phyloP scores from a whole-genome alignment of 1,140 invertebrate genomes.

The Macrosteles quadrilineatus region DNA sequence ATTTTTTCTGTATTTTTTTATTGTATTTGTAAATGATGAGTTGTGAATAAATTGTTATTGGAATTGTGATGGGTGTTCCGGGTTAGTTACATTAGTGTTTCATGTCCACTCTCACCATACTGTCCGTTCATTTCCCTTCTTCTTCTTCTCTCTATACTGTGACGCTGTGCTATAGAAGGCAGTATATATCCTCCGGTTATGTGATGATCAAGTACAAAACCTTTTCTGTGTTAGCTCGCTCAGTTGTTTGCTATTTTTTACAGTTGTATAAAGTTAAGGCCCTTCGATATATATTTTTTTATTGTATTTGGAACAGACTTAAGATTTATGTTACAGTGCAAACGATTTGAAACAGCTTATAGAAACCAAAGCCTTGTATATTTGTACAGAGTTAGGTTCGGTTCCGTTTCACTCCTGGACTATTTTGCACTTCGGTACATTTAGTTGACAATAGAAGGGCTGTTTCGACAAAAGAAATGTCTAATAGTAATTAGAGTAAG shows the following conservation, averaged over 20 bases:
- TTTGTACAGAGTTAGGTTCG: slow-evolving; percentile 2
- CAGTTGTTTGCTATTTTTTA: not conserved
- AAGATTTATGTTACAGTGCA: slow-evolving; percentile 8
- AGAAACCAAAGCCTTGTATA: slow-evolving; percentile 20
- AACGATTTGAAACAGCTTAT: not conserved
- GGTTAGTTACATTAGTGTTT: not conserved
- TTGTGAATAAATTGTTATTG: no score
- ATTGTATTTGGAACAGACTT: not conserved
- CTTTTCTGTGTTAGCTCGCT: slow-evolving; percentile 10
- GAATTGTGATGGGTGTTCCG: no score
- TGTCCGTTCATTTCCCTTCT: not conserved
- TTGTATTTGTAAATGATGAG: not conserved
- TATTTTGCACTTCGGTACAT: slow-evolving; percentile 4
- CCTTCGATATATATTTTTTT: not conserved
- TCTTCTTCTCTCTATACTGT: slow-evolving; percentile 4
- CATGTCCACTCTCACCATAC: not conserved
- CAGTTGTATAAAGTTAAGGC: not conserved
- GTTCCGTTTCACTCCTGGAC: not conserved
- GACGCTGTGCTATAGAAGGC: not conserved
- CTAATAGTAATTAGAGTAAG: slow-evolving; percentile 9
- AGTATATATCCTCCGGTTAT: slow-evolving; percentile 1
- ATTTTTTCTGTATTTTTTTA: no score
- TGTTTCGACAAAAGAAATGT: slow-evolving; percentile 19
- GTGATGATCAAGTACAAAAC: slow-evolving; percentile 27
- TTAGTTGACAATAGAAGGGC: slow-evolving; percentile 24